Evolutionary conservation across 2,888 invertebrate genomes (phyloP), one percentile per base, ranked within the genome.

Genomic region (Eudasyphora cyanicolor): DNA sequence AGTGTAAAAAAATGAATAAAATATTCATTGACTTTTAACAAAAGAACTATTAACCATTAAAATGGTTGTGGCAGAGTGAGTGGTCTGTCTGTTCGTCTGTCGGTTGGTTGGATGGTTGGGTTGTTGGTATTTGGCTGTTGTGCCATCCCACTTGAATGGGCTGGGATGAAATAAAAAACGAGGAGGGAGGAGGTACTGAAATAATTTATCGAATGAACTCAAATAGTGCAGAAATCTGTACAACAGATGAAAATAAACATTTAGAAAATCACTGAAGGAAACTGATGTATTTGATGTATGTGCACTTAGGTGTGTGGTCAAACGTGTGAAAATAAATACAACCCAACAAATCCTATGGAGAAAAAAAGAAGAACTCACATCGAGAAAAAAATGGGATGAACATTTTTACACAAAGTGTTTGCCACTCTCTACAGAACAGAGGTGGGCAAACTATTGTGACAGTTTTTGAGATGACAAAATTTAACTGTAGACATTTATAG

Each of bases 1-100:
- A 42, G 24, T 32, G 67, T 19, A 35, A 42, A 69, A 57, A 82
- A 49, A 51, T 60, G 42, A 62, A 82, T 82, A 73, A 85, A 84
- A 84, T 85, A 85, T 84, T 85, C 84, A 84, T 80, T 86, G 85
- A 82, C 78, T 86, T 85, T 85, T 82, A 85, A 85, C 86, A 85
- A 84, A 86, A 84, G 82, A 82, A 83, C 85, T 84, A 85, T 86
- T 86, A 86, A 86, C 79, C 79, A 38, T 77, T 75, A 80, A 76
- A 82, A 75, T n/a, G 67, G 77, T 29, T 76, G 76, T 57, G 79
- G 69, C 60, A 74, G 67, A 54, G 64, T 57, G 45, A 27, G 64
- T 57, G 45, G 29, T 38, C 21, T 10, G 29, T 62, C 49, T 21
- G 19, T 45, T 49, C 57, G 21, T 10, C 3, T 27, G 24, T 38